Base-by-base conservation (phyloP, 2,888 invertebrate species). In the Nasonia oneida region DNA sequence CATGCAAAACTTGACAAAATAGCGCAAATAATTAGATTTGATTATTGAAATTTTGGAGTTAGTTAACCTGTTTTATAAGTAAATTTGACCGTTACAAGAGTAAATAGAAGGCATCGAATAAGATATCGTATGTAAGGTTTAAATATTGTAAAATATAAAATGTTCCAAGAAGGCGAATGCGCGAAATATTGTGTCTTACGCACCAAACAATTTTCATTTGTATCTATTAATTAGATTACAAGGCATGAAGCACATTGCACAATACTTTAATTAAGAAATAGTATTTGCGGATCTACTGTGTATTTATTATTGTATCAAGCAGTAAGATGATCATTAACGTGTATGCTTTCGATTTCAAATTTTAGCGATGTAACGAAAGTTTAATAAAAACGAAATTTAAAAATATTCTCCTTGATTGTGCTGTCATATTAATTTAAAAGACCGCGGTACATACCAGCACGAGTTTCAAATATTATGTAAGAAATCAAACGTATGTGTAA, bases 321-420 rank as follows among this genome's bases (percentile, higher is more conserved):
- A 33, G 37, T 76, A 78, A 57, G 12, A 84, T 67, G 53, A 76
- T 77, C 23, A 85, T 77, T 87, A 83, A 82, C 83, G 83, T 82
- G 88, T 88, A 86, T 87, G 89, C 89, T 89, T 89, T 83, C 70
- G 87, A 88, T 88, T 88, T 88, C 61, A 87, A 87, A 88, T 88
- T 89, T 89, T 88, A 89, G 88, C 82, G 84, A 87, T 90, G 89
- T 90, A 90, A 90, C 89, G 86, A 90, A 90, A 84, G 88, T 90
- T 90, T 88, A 89, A 89, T 89, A 89, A 89, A 89, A 89, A 86
- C 88, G 86, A 86, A 81, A 64, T 86, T 79, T 61, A 64, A 87
- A 61, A 23, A 23, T n/a, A 61, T n/a, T 47, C 12, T 12, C 10
- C 12, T 47, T 12, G 47, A 47, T 47, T 47, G 12, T 47, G 47